Evolutionary conservation across 2,113 vertebrate genomes (phyloP).

Genomic region (Mionectes macconnelli): DNA sequence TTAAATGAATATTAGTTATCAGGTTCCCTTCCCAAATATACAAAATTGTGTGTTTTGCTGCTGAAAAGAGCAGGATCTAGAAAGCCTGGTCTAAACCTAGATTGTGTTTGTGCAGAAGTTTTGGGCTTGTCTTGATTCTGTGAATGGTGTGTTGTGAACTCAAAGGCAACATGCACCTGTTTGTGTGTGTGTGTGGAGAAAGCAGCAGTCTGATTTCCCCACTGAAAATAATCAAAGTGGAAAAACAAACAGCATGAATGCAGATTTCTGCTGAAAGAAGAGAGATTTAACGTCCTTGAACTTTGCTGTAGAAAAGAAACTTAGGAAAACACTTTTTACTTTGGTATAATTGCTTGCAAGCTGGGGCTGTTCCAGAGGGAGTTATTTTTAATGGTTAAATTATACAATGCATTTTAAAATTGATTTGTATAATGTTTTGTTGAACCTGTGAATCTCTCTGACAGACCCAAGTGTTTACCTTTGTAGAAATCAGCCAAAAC

Average conservation of each 20-base stretch:
- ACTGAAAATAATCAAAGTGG: background rate
- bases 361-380: background rate
- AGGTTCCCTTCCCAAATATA: background rate
- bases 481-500: background rate
- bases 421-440: background rate
- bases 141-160: background rate
- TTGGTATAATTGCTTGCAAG: conserved; percentile 6
- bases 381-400: conserved; percentile 1
- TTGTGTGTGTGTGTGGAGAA: background rate
- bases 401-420: background rate
- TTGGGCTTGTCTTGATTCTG: background rate
- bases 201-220: background rate
- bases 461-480: background rate
- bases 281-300: conserved; percentile 28
- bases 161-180: background rate
- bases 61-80: background rate
- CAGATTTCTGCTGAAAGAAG: background rate
- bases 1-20: background rate
- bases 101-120: background rate
- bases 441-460: background rate
- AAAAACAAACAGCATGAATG: background rate
- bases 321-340: background rate
- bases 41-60: background rate
- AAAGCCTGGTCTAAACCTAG: background rate
- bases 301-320: conserved; percentile 2